Evolutionary conservation across 2,113 vertebrate genomes (phyloP), one percentile per base, ranked within the genome.

Genomic region (Bubo bubo): DNA sequence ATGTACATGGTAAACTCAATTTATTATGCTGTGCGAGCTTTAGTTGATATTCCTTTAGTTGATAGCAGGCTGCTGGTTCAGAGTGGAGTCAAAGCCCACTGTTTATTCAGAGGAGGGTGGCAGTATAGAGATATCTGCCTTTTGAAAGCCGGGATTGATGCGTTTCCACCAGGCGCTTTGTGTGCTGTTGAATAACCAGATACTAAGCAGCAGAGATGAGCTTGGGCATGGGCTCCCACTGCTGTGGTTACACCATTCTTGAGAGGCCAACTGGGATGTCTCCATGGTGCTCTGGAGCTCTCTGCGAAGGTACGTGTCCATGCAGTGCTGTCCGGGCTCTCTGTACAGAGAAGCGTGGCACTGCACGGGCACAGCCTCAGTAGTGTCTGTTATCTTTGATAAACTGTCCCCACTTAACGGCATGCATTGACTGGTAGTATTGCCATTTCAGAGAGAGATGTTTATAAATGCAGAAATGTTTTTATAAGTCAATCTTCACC

Each of bases 351-450:
- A 49, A 62, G 43, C 0, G 2, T 14, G 62, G 56, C n/a, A 12
- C 17, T 4, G 30, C 28, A 10, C 0, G 1, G 64, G 41, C 59
- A 73, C 43, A n/a, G 84, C 63, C 76, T 35, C 85, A 43, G 45
- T 0, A 0, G 3, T 26, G 34, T 16, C 76, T 58, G n/a, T 23
- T 8, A 10, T 14, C 28, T 37, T 14, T 15, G 14, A 17, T 32
- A 17, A 24, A 23, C 39, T 70, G n/a, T 35, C 35, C 70, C 37
- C 62, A 18, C 37, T 3, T 28, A 43, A 66, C 0, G 1, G 58
- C 63, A 50, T 4, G 10, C 30, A 13, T 7, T 37, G 50, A 22
- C 37, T 37, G 37, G 27, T 37, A 26, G 50, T 7, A 27, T 19
- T 79, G 21, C 26, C 82, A 84, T 24, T 19, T 45, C 75, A 73